Conservation (phyloP, 2,888 invertebrate genomes). For the Maniola hyperantus region DNA sequence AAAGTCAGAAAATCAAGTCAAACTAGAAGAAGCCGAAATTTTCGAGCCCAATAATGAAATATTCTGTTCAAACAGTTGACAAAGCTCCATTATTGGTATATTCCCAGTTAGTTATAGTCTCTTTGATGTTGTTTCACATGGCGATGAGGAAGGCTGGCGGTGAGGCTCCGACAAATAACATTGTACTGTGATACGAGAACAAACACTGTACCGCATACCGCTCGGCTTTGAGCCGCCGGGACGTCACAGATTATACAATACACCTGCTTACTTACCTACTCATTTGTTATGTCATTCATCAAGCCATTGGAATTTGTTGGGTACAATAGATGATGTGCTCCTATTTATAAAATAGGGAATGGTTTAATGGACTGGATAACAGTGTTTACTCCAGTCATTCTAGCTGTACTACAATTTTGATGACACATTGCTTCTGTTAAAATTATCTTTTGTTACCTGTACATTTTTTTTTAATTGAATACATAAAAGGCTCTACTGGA, state of each 20-base stretch:
- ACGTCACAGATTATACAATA: slow-evolving; percentile 51
- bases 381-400: neutral
- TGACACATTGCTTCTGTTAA: too few relatives aligned
- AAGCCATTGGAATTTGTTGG: neutral
- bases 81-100: slow-evolving; percentile 46
- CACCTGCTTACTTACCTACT: slow-evolving; percentile 3
- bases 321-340: neutral
- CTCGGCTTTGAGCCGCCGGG: slow-evolving; percentile 65
- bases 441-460: too few relatives aligned
- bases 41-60: slow-evolving; percentile 36
- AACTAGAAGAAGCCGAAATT: slow-evolving; percentile 25
- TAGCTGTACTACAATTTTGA: too few relatives aligned
- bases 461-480: too few relatives aligned
- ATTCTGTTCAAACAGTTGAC: slow-evolving; percentile 35
- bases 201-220: slow-evolving; percentile 49
- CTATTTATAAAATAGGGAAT: neutral
- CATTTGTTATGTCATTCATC: slow-evolving; percentile 4
- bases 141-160: slow-evolving; percentile 27
- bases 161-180: slow-evolving; percentile 59
- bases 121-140: slow-evolving; percentile 46
- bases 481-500: too few relatives aligned
- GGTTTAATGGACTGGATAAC: neutral
- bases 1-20: neutral
- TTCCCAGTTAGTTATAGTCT: slow-evolving; percentile 24
- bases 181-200: slow-evolving; percentile 46